These are phyloP conservation scores for Poecile montanus DNA, from an alignment of 2,797 vertebrate species.

Conservation along the genomic window DNA sequence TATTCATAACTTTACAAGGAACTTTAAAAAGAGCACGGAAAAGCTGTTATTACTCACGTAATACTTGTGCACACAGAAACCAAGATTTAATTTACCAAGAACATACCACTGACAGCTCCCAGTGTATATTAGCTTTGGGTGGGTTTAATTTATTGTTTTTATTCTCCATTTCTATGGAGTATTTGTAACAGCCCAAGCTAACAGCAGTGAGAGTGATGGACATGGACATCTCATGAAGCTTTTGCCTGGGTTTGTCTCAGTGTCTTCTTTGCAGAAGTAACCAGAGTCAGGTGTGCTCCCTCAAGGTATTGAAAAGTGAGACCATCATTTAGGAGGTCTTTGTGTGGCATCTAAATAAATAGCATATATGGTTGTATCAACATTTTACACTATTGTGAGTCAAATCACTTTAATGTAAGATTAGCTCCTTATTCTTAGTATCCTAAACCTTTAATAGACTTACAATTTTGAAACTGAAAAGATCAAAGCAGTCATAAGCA, in stretches of 20 bases:
- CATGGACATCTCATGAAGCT: neutral
- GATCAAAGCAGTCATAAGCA: constrained; percentile 61
- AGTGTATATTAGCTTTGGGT: neutral
- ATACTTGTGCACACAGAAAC: neutral
- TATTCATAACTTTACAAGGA: neutral
- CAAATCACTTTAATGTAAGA: constrained; percentile 63
- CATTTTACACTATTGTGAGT: constrained; percentile 33
- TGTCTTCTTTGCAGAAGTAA: neutral
- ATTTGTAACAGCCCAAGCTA: neutral
- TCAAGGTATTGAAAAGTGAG: neutral
- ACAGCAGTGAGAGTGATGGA: neutral
- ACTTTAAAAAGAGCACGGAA: neutral
- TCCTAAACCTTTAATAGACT: constrained; percentile 70
- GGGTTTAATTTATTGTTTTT: neutral
- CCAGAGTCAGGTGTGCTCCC: neutral
- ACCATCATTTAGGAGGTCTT: neutral
- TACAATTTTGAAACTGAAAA: constrained; percentile 63
- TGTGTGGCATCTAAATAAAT: constrained; percentile 38
- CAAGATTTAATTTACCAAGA: neutral
- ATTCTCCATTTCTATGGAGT: neutral
- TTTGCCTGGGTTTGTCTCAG: neutral
- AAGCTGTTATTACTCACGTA: neutral
- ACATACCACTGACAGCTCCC: neutral
- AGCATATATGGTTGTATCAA: constrained; percentile 9
- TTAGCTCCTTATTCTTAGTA: constrained; percentile 57